Evolutionary conservation across 2,888 invertebrate species (phyloP).

Genomic region (Schrankia costaestrigalis): DNA sequence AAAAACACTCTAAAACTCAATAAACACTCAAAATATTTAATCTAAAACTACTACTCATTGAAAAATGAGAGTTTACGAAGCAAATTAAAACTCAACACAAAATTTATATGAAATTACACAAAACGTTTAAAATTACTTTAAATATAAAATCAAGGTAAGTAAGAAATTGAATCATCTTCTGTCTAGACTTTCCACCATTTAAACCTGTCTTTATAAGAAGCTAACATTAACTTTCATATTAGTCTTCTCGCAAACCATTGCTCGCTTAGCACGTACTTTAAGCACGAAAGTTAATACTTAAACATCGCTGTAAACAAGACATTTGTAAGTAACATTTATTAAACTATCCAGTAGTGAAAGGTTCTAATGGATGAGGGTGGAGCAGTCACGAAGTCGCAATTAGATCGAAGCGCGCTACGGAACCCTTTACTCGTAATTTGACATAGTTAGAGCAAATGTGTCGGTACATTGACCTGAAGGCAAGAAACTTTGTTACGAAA

Average conservation of each 20-base stretch:
- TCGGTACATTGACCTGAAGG: conserved; percentile 44
- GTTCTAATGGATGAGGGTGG: conserved; percentile 63
- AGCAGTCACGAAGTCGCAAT: conserved; percentile 71
- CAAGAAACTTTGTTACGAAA: conserved; percentile 26
- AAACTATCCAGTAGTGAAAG: conserved; percentile 34
- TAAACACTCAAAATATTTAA: conserved; percentile 10
- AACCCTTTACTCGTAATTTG: conserved; percentile 71
- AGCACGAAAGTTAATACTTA: conserved; percentile 1
- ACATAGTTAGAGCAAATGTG: conserved; percentile 66
- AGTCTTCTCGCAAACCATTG: conserved; percentile 23
- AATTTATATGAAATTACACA: conserved; percentile 12
- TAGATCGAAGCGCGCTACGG: conserved; percentile 62
- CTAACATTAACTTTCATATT: conserved; percentile 8
- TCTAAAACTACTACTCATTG: conserved; percentile 5
- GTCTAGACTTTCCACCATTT: conserved; percentile 59
- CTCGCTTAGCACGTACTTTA: conserved; percentile 2
- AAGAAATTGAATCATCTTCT: conserved; percentile 48
- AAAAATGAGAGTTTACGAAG: conserved; percentile 1
- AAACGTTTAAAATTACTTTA: conserved; percentile 17
- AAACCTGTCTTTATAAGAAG: conserved; percentile 35
- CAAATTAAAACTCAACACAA: conserved; percentile 13
- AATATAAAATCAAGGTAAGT: conserved; percentile 40
- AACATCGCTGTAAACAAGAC: conserved; percentile 25
- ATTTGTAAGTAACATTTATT: conserved; percentile 3
- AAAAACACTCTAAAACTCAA: conserved; percentile 10